Percentiles rank a stretch among this genome's conserved stretches.
Evolutionary conservation across 2,113 vertebrate species (phyloP).

Genomic region (Brachirus orientalis): DNA sequence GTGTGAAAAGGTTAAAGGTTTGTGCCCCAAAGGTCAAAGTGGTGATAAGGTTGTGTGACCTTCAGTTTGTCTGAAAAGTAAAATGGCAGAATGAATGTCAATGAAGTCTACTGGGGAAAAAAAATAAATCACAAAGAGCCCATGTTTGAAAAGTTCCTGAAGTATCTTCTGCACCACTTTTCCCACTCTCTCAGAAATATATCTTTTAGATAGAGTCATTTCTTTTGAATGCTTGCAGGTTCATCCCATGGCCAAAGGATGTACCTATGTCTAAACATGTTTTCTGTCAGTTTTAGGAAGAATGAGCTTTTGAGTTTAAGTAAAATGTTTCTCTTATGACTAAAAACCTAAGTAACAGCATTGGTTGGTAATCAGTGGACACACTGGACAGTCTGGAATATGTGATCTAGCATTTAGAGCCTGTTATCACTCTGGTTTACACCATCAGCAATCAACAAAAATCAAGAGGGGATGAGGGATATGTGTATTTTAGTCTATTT

Average conservation of each 20-base stretch:
- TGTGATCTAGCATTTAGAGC: not conserved
- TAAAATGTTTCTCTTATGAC: not conserved
- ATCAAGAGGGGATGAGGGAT: no score
- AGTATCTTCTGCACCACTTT: slow-evolving; percentile 12
- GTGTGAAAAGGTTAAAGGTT: slow-evolving; percentile 75
- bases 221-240: not conserved
- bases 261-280: not conserved
- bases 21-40: no score
- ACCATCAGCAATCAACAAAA: no score
- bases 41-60: slow-evolving; percentile 60
- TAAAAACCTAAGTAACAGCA: no score
- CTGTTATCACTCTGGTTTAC: not conserved
- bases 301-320: not conserved
- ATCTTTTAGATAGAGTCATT: not conserved
- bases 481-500: no score
- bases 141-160: not conserved
- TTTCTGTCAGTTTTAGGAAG: not conserved
- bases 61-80: slow-evolving; percentile 54
- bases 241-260: not conserved
- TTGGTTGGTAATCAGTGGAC: no score
- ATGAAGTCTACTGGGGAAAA: slow-evolving; percentile 58
- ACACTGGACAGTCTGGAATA: no score
- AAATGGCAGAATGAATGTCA: slow-evolving; percentile 78
- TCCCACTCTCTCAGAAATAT: slow-evolving; percentile 28
- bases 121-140: slow-evolving; percentile 67